phyloP scores from a whole-genome alignment of 1,140 invertebrate genomes.

The Ceratina japonica region DNA sequence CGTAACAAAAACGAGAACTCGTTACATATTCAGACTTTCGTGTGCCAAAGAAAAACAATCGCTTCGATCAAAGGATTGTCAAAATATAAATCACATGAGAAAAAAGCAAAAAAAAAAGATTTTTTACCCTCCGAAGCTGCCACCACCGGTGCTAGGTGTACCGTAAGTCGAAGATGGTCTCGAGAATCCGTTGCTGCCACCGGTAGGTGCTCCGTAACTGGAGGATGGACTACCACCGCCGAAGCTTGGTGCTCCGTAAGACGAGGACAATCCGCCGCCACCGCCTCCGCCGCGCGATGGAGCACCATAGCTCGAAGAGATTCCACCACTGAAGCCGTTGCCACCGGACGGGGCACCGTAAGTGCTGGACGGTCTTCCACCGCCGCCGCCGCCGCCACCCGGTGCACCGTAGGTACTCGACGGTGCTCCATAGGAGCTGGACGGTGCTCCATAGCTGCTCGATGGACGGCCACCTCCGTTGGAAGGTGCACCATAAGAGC shows the following conservation, averaged over 20 bases:
- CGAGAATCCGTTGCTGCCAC: slow-evolving; percentile 50
- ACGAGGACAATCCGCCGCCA: slow-evolving; percentile 73
- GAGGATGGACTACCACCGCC: slow-evolving; percentile 6
- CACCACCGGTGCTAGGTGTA: slow-evolving; percentile 65
- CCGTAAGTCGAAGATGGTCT: slow-evolving; percentile 75
- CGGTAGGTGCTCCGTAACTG: slow-evolving; percentile 23
- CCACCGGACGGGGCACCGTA: slow-evolving; percentile 53
- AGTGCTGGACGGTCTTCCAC: slow-evolving; percentile 64
- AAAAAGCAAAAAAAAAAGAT: slow-evolving; percentile 12
- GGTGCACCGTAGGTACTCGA: slow-evolving; percentile 30
- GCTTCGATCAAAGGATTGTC: no score
- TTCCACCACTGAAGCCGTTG: slow-evolving; percentile 49
- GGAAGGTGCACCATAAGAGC: slow-evolving; percentile 66
- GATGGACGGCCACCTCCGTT: slow-evolving; percentile 58
- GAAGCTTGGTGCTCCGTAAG: slow-evolving; percentile 69
- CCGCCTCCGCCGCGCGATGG: slow-evolving; percentile 46
- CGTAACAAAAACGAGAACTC: neutral
- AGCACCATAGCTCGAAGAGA: slow-evolving; percentile 16
- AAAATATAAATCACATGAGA: neutral
- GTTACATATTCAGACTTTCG: no score
- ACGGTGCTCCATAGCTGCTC: slow-evolving; percentile 65
- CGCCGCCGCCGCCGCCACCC: slow-evolving; percentile 56
- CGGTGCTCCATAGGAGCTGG: slow-evolving; percentile 53
- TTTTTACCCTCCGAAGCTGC: slow-evolving; percentile 73
- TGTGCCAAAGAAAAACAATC: no score